phyloP scores from a whole-genome alignment of 2,888 invertebrate genomes.

The Euproctis similis region DNA sequence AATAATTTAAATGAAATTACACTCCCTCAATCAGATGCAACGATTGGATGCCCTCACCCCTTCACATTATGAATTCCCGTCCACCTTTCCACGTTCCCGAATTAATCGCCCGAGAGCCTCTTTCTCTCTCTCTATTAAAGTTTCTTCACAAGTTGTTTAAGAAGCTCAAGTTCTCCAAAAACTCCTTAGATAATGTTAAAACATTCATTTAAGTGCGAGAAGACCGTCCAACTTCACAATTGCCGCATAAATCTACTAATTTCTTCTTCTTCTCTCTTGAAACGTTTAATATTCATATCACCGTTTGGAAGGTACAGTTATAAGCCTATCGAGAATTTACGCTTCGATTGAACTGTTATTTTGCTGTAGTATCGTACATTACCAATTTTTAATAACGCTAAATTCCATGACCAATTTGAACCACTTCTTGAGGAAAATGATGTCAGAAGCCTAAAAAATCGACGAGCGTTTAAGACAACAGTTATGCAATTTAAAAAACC shows the following conservation, averaged over 20 bases:
- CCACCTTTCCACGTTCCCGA: slow-evolving; percentile 63
- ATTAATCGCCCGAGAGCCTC: slow-evolving; percentile 70
- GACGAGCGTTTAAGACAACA: too few relatives aligned
- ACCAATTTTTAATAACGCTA: too few relatives aligned
- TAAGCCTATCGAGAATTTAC: slow-evolving; percentile 16
- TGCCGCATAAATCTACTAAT: slow-evolving; percentile 71
- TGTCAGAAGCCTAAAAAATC: too few relatives aligned
- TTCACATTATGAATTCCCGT: slow-evolving; percentile 66
- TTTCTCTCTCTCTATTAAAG: slow-evolving; percentile 70
- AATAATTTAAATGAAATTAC: slow-evolving; percentile 17
- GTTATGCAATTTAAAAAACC: too few relatives aligned
- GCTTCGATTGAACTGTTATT: neutral
- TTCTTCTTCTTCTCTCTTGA: too few relatives aligned
- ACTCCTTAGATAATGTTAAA: slow-evolving; percentile 72
- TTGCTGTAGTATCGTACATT: slow-evolving; percentile 26
- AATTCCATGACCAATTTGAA: too few relatives aligned
- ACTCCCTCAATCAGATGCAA: slow-evolving; percentile 18
- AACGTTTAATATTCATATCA: slow-evolving; percentile 76
- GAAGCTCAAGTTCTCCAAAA: slow-evolving; percentile 65
- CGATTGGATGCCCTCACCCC: slow-evolving; percentile 43
- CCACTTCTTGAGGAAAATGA: too few relatives aligned
- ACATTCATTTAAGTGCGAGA: slow-evolving; percentile 71
- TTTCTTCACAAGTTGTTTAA: slow-evolving; percentile 70
- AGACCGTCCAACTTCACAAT: slow-evolving; percentile 57
- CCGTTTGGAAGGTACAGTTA: slow-evolving; percentile 28